Evolutionary conservation across 2,888 invertebrate species (phyloP).

Genomic region (Plebejus melissa): DNA sequence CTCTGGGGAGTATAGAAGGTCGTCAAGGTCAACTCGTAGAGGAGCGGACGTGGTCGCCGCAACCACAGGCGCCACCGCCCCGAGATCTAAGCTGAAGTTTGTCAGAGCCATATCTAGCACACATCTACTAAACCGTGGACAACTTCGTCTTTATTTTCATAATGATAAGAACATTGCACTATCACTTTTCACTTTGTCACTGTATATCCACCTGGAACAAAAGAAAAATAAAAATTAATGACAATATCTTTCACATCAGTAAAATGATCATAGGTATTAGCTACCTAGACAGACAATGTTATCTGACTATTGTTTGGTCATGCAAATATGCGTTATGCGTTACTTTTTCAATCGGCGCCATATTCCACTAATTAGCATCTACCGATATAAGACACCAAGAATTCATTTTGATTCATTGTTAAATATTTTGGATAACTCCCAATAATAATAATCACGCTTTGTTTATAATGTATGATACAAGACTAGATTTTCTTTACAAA

Average conservation of each 20-base stretch:
- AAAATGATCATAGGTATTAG: neutral
- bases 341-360: no score
- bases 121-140: constrained; percentile 41
- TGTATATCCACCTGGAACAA: constrained; percentile 60
- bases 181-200: constrained; percentile 51
- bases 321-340: no score
- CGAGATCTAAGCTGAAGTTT: constrained; percentile 64
- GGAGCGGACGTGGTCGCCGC: constrained; percentile 55
- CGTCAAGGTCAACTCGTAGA: constrained; percentile 58
- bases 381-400: no score
- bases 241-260: neutral
- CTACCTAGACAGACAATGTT: neutral
- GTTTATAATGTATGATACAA: neutral
- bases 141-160: constrained; percentile 51
- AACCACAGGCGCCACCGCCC: constrained; percentile 58
- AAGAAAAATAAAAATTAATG: neutral
- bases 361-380: no score
- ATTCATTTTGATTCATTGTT: no score
- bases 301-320: neutral
- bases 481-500: neutral
- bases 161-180: constrained; percentile 52
- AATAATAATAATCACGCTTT: neutral
- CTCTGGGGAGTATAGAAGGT: constrained; percentile 65
- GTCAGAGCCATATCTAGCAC: constrained; percentile 68
- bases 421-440: no score